phyloP scores from a whole-genome alignment of 2,113 vertebrate genomes.

The Tachuris rubrigastra region DNA sequence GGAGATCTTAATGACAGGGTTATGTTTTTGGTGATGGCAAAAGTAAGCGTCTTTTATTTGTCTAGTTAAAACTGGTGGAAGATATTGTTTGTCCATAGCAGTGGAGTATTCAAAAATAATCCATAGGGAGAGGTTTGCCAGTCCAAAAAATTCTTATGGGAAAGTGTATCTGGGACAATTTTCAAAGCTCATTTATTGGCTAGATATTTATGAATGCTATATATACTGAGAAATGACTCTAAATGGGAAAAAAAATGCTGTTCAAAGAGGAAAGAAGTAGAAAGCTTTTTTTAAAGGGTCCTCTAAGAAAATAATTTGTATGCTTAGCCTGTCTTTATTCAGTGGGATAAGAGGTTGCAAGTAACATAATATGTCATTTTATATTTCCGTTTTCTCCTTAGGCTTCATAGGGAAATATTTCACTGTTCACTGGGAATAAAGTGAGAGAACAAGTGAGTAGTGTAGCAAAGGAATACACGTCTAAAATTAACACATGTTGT shows the following conservation, averaged over 20 bases:
- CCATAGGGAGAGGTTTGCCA: background rate
- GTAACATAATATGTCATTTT: background rate
- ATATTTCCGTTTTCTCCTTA: background rate
- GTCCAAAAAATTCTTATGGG: background rate
- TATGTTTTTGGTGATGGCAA: background rate
- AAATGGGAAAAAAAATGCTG: background rate
- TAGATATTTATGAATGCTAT: background rate
- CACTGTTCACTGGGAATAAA: background rate
- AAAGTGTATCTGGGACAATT: background rate
- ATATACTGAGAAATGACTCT: background rate
- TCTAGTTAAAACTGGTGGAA: background rate
- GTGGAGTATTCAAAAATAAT: background rate
- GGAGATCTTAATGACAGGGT: background rate
- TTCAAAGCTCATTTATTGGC: background rate
- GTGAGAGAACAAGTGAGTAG: background rate
- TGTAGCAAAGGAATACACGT: accelerated
- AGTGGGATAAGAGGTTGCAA: background rate
- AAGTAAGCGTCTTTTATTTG: background rate
- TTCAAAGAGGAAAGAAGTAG: background rate
- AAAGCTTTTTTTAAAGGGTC: background rate
- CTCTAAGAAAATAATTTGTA: background rate
- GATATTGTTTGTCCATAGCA: background rate
- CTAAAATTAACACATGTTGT: background rate
- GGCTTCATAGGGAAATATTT: background rate
- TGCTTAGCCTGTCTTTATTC: background rate